Evolutionary conservation across 2,888 invertebrate species (phyloP).

Genomic region (Hesperia comma): DNA sequence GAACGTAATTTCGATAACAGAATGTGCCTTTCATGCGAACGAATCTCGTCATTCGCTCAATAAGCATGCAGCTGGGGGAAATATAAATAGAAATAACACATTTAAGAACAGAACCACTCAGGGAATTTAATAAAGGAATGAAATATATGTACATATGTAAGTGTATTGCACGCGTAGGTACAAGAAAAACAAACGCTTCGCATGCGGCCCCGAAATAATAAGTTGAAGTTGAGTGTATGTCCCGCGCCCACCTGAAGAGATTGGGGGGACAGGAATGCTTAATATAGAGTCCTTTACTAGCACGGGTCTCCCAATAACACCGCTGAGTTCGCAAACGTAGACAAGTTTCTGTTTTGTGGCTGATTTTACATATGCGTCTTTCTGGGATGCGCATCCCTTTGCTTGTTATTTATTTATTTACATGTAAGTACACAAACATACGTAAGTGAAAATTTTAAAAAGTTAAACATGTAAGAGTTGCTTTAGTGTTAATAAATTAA

Average conservation of each 20-base stretch:
- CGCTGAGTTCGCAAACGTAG: constrained; percentile 64
- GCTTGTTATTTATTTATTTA: constrained; percentile 19
- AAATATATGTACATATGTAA: constrained; percentile 61
- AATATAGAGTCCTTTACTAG: constrained; percentile 81
- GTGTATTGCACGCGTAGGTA: constrained; percentile 55
- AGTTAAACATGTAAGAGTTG: too few species aligned
- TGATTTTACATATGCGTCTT: constrained; percentile 44
- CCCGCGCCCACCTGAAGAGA: constrained; percentile 76
- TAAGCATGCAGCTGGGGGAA: constrained; percentile 36
- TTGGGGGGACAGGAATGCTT: constrained; percentile 80
- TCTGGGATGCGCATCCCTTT: constrained; percentile 12
- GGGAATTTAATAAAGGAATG: constrained; percentile 76
- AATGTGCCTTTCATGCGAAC: constrained; percentile 36
- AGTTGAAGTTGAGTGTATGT: constrained; percentile 77
- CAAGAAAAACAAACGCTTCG: constrained; percentile 75
- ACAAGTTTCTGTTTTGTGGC: constrained; percentile 51
- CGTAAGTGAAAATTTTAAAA: background rate
- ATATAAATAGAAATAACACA: constrained; percentile 48
- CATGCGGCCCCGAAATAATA: constrained; percentile 77
- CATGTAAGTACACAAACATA: constrained; percentile 28
- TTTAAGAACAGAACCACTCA: constrained; percentile 53
- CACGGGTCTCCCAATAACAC: constrained; percentile 78
- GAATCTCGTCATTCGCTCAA: constrained; percentile 37
- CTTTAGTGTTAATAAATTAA: too few species aligned
- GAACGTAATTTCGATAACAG: constrained; percentile 37